phyloP scores from a whole-genome alignment of 2,888 invertebrate genomes.

The Andrena marginata region DNA sequence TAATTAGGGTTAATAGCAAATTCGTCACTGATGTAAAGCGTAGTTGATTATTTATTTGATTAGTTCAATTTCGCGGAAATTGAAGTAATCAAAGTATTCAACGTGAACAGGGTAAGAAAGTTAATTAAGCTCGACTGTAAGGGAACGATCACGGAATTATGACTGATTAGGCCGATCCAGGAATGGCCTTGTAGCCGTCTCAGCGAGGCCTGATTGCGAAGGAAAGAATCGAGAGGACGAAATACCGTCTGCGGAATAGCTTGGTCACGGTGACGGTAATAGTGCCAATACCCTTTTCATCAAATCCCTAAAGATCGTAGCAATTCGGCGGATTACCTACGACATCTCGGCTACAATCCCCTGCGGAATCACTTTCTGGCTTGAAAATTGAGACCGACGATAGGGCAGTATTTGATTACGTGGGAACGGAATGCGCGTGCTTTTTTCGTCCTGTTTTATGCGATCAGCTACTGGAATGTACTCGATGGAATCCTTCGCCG shows the following conservation, averaged over 20 bases:
- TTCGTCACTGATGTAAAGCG: too few relatives aligned
- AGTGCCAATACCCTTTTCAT: slow-evolving; percentile 60
- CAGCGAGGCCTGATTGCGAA: slow-evolving; percentile 34
- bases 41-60: too few relatives aligned
- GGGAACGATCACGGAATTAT: not conserved
- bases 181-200: slow-evolving; percentile 3
- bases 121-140: too few relatives aligned
- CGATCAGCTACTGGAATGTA: slow-evolving; percentile 6
- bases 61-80: too few relatives aligned
- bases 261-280: slow-evolving; percentile 61
- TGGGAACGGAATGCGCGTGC: slow-evolving; percentile 15
- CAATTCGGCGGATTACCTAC: slow-evolving; percentile 64
- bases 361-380: slow-evolving; percentile 48
- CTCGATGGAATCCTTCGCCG: slow-evolving; percentile 20
- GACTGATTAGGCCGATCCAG: not conserved
- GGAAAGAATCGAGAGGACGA: slow-evolving; percentile 42
- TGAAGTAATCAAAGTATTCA: too few relatives aligned
- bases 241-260: slow-evolving; percentile 54
- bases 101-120: too few relatives aligned
- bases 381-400: slow-evolving; percentile 47
- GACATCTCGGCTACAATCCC: slow-evolving; percentile 59
- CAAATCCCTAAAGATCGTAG: slow-evolving; percentile 61
- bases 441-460: slow-evolving; percentile 23
- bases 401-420: slow-evolving; percentile 50
- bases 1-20: too few relatives aligned